A percentile compares a stretch with the other conserved stretches of the same genome.
phyloP scores from a whole-genome alignment of 2,113 vertebrate species.

The Genyomyrus donnyi region DNA sequence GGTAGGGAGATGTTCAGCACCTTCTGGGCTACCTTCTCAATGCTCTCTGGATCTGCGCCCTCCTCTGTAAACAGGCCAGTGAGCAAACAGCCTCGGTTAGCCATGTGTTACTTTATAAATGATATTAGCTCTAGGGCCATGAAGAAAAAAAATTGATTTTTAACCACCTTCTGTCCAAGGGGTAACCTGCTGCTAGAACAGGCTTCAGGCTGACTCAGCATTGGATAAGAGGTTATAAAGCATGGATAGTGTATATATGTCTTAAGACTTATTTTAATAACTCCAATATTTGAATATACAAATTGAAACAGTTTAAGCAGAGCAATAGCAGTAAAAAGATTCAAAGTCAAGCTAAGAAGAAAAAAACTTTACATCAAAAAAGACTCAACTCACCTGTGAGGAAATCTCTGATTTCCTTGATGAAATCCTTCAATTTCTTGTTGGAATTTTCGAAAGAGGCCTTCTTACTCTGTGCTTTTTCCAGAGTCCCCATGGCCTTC shows the following conservation, averaged over 20 bases:
- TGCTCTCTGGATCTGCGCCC: slow-evolving; percentile 74
- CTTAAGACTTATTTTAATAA: background rate
- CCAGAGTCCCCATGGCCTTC: slow-evolving; percentile 54
- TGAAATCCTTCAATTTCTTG: slow-evolving; percentile 65
- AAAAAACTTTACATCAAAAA: background rate
- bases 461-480: slow-evolving; percentile 57
- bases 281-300: background rate
- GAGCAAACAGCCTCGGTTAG: background rate
- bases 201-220: background rate
- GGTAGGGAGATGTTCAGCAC: slow-evolving; percentile 71
- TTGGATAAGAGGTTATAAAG: background rate
- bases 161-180: background rate
- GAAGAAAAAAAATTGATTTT: background rate
- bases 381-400: slow-evolving; percentile 59
- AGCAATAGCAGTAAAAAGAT: background rate
- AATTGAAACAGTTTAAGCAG: background rate
- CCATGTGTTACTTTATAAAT: background rate
- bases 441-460: slow-evolving; percentile 58
- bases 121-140: background rate
- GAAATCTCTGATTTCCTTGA: slow-evolving; percentile 72
- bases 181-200: background rate
- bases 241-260: background rate
- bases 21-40: slow-evolving; percentile 69
- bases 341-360: background rate
- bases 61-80: slow-evolving; percentile 59